Evolutionary conservation across 2,113 vertebrate species (phyloP), one percentile per base, ranked within the genome.

Genomic region (Lagopus muta): DNA sequence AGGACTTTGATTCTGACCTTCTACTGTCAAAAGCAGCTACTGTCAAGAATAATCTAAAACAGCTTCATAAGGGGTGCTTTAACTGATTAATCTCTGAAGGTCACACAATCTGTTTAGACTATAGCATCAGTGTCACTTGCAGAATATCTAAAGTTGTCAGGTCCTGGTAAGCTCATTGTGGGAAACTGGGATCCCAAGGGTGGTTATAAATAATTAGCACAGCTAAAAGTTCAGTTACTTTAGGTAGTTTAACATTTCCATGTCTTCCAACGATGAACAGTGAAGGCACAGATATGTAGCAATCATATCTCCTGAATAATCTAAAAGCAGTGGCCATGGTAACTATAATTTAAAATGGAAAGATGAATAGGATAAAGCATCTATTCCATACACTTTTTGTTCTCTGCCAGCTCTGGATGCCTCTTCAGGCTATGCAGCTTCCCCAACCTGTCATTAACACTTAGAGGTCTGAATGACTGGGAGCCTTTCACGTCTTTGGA

Each of bases 41-140:
- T 98, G 97, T 98, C 98, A 98, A 98, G 97, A 98, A 98, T 97
- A 98, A 98, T 98, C 98, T 98, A 95, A 98, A 98, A 98, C 97
- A 98, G 97, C 97, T 98, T 98, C 98, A 98, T 98, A 98, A 98
- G 95, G 96, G 97, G 94, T 89, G 97, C 95, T 98, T 98, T 98
- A 97, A 97, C 98, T 98, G 98, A 98, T 98, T 98, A 98, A 98
- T 98, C 98, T 98, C 97, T 97, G 97, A 98, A 98, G 98, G 98
- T 98, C 98, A 97, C 93, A 96, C 97, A 52, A 97, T 97, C 97
- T 98, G 97, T 98, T 98, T 98, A 98, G 98, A 98, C 96, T 97
- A 90, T 97, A 97, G 97, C 97, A 97, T 92, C 27, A 15, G 96
- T 97, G 97, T 95, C 98, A 97, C 97, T 97, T 92, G 94, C 97